These are phyloP conservation scores for Euura saliciscinereae DNA, from an alignment of 1,140 invertebrate species.

Conservation along the genomic window DNA sequence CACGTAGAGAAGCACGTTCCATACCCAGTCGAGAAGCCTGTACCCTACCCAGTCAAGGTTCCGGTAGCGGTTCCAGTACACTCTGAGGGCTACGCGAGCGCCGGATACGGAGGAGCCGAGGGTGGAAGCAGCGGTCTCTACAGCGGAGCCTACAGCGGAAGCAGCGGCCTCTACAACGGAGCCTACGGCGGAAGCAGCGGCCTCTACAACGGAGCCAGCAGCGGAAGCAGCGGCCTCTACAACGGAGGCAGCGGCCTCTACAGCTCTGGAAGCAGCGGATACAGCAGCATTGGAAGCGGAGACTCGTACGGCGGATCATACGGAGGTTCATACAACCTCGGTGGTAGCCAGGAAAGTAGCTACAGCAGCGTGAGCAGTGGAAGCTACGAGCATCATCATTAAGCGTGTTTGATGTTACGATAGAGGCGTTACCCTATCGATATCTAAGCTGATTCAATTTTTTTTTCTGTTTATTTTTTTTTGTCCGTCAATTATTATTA, in stretches of 20 bases:
- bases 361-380: not conserved
- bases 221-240: not conserved
- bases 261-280: not conserved
- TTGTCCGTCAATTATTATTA: too few relatives aligned
- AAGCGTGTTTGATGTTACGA: not conserved
- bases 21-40: conserved; percentile 62
- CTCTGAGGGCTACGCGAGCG: not conserved
- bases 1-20: conserved; percentile 69
- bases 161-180: not conserved
- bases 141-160: conserved; percentile 18
- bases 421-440: not conserved
- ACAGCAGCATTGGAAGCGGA: not conserved
- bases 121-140: not conserved
- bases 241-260: not conserved
- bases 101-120: conserved; percentile 10
- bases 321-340: not conserved
- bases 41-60: conserved; percentile 68
- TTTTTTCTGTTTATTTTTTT: too few relatives aligned
- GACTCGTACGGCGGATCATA: not conserved
- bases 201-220: conserved; percentile 9
- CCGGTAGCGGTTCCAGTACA: conserved; percentile 66
- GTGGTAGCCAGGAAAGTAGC: not conserved
- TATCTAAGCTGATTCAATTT: not conserved
- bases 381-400: not conserved
- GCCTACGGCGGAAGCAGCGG: conserved; percentile 16